Evolutionary conservation across 2,113 vertebrate genomes (phyloP), one percentile per base, ranked within the genome.

Genomic region (Antechinus flavipes): DNA sequence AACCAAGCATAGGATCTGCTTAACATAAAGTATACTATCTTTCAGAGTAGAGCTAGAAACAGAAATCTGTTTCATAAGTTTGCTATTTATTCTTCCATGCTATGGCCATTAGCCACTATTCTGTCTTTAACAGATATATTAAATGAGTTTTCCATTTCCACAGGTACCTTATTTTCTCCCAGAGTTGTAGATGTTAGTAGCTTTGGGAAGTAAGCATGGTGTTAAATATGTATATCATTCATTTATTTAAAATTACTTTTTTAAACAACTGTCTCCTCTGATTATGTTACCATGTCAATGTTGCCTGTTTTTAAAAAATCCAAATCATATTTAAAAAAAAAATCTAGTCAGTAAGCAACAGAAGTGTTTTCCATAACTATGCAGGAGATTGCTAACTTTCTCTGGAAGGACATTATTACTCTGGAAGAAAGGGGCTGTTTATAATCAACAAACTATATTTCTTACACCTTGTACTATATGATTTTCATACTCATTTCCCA

Each of bases 1-100:
- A 95, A 96, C 96, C 93, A 93, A 97, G 95, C 95, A 96, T 92
- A 93, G 95, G 97, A 94, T 94, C 96, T 97, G 96, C 97, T 97
- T 95, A 97, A 92, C 76, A 93, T 96, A 95, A 97, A 97, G 93
- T 95, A 93, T 96, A 97, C 97, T 95, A 92, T 95, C 96, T 97
- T 96, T 97, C 96, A 49, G 76, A 92, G 91, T 96, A 96, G 95
- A 97, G 89, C 76, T 97, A 97, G 96, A 96, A 91, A 94, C 54
- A 96, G 95, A 98, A 89, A 84, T 91, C 94, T 95, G 91, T 93
- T 94, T 94, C 97, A 94, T 96, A 92, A 96, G 95, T 96, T 96
- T 97, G 89, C 92, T 98, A 94, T 98, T 98, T 98, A 97, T 97
- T 97, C 96, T 97, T 96, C 89, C 96, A 90, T 94, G 54, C 26